Conservation (phyloP, 2,797 vertebrate species). For the Natrix natrix region DNA sequence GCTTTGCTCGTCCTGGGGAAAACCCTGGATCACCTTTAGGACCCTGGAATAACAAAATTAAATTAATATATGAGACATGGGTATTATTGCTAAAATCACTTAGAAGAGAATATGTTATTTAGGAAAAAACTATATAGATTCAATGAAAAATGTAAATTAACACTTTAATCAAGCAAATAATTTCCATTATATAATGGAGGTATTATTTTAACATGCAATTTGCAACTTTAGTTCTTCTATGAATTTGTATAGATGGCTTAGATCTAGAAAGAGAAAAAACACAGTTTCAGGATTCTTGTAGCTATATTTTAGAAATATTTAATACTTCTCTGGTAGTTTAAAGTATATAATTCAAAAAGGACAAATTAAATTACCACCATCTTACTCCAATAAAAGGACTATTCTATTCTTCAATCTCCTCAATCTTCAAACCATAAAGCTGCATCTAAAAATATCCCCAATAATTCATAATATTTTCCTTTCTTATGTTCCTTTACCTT, state of each 20-base stretch:
- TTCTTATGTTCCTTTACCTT: neutral
- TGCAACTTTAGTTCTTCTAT: neutral
- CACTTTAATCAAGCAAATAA: neutral
- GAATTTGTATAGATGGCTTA: neutral
- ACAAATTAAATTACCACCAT: neutral
- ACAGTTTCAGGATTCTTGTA: neutral
- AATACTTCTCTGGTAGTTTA: neutral
- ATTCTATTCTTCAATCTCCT: neutral
- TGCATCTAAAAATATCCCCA: neutral
- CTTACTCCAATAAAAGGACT: neutral
- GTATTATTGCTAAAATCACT: neutral
- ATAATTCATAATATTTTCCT: neutral
- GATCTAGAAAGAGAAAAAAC: neutral
- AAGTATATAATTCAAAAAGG: neutral
- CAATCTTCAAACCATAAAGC: neutral
- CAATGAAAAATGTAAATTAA: neutral
- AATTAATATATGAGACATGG: neutral
- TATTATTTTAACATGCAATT: neutral
- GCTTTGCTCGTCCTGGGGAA: slow-evolving; percentile 84
- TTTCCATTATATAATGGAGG: neutral
- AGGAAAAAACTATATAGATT: neutral
- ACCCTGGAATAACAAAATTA: slow-evolving; percentile 75
- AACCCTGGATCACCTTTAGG: slow-evolving; percentile 91
- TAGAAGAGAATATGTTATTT: neutral
- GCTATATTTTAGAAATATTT: neutral